A percentile compares a stretch with the other conserved stretches of the same genome.
These are phyloP conservation scores for Scaptomyza reducta DNA, from an alignment of 2,888 invertebrate species.

Conservation along the genomic window DNA sequence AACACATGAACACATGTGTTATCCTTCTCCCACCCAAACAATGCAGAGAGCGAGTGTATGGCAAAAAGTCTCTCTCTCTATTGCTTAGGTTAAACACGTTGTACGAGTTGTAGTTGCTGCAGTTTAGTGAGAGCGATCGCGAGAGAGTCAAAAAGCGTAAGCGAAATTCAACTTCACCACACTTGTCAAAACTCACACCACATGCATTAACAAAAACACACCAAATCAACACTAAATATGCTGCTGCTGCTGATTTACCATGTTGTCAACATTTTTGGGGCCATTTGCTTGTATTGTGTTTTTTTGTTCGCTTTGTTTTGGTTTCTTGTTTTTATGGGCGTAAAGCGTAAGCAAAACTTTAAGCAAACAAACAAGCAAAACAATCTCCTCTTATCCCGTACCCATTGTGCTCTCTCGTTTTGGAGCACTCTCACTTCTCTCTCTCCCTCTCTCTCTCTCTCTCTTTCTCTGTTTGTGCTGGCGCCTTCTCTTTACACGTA, in stretches of 20 bases:
- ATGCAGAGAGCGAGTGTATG: background rate
- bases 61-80: constrained; percentile 2
- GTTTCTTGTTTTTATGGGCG: constrained; percentile 26
- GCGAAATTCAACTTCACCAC: constrained; percentile 6
- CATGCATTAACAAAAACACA: constrained; percentile 11
- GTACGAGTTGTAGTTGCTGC: constrained; percentile 12
- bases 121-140: constrained; percentile 39
- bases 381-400: background rate
- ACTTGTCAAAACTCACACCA: constrained; percentile 12
- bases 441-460: constrained; percentile 3
- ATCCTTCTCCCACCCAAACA: background rate
- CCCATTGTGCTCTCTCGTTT: background rate
- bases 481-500: constrained; percentile 10
- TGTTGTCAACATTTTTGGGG: constrained; percentile 42
- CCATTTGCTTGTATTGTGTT: constrained; percentile 15
- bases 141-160: constrained; percentile 30
- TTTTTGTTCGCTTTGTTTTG: background rate
- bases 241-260: constrained; percentile 50
- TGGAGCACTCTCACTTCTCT: background rate
- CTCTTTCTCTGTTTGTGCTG: constrained; percentile 9
- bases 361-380: background rate
- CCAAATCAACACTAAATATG: background rate
- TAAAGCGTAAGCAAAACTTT: background rate
- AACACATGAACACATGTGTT: too few relatives aligned
- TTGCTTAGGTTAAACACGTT: background rate